Conservation (phyloP, 2,888 invertebrate species). For the Hemistola chrysoprasaria region DNA sequence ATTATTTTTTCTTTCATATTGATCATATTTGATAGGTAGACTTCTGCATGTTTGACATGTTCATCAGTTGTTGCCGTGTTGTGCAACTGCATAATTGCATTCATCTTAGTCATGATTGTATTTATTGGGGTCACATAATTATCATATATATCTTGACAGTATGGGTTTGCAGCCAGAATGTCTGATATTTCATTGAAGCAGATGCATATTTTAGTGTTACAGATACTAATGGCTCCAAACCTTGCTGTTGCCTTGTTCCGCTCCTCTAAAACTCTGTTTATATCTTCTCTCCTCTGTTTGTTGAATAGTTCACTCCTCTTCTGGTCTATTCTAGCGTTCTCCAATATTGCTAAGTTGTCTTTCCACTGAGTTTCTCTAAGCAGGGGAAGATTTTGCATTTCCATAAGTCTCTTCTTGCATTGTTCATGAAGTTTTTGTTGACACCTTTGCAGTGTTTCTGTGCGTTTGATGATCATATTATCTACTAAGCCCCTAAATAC, state of each 20-base stretch:
- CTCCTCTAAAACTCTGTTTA: constrained; percentile 76
- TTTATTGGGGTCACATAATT: constrained; percentile 67
- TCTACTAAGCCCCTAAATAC: constrained; percentile 58
- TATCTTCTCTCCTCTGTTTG: constrained; percentile 67
- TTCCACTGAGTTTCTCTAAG: constrained; percentile 70
- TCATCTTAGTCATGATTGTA: constrained; percentile 63
- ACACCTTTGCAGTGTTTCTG: constrained; percentile 54
- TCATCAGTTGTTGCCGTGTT: constrained; percentile 65
- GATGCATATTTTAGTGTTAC: constrained; percentile 80
- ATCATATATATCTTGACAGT: constrained; percentile 44
- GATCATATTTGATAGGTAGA: constrained; percentile 70
- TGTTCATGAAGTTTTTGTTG: constrained; percentile 61
- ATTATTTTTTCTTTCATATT: constrained; percentile 68
- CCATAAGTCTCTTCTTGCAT: constrained; percentile 60
- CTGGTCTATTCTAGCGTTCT: constrained; percentile 71
- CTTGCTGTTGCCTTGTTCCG: constrained; percentile 68
- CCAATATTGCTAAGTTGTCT: constrained; percentile 71
- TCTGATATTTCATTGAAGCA: constrained; percentile 80
- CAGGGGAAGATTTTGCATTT: constrained; percentile 68
- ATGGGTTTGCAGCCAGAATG: constrained; percentile 65
- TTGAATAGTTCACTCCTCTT: constrained; percentile 71
- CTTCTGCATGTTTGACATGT: constrained; percentile 81
- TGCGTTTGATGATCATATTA: constrained; percentile 57
- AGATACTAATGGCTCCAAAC: constrained; percentile 80
- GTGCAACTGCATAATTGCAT: constrained; percentile 67